Evolutionary conservation across 2,888 invertebrate species (phyloP), one percentile per base, ranked within the genome.

Genomic region (Dendrolimus houi): DNA sequence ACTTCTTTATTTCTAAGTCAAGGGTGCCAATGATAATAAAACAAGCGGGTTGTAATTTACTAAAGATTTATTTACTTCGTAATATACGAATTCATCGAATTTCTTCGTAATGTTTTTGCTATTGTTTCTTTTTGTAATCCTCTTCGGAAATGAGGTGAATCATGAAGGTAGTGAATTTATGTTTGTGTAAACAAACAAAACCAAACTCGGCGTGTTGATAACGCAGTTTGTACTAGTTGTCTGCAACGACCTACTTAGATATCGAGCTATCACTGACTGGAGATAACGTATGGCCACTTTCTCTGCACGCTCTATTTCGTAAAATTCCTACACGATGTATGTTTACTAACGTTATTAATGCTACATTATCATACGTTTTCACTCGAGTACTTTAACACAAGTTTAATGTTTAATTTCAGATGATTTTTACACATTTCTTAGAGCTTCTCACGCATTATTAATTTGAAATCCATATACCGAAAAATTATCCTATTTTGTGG

Each of bases 241-340:
- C 63, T 69, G 74, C 75, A 70, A 68, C 79, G 87, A 82, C 86
- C 88, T 71, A 89, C 82, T 77, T 87, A 86, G 88, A 88, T 88
- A 87, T 71, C 60, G 68, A 70, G 47, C 77, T 85, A 85, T 86
- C 85, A 72, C 70, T 71, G 70, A 60, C 72, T 72, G 69, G 74
- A 73, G 75, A 72, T 69, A 81, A 83, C 83, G 71, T 70, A 69
- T 71, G 70, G 68, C 70, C 72, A 82, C 85, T 87, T 87, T 87
- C 86, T 82, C 87, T 83, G 64, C 69, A 67, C 65, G 72, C 71
- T 77, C 75, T 61, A 78, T 77, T 79, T 80, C 62, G 64, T 69
- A 61, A 62, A 70, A 64, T 68, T 59, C 64, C 65, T 63, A 65
- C 63, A 59, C 63, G 60, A 59, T 65, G 61, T 65, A 66, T 63